These are phyloP conservation scores for Atherinomorus stipes DNA, from an alignment of 2,113 vertebrate species.

Conservation along the genomic window DNA sequence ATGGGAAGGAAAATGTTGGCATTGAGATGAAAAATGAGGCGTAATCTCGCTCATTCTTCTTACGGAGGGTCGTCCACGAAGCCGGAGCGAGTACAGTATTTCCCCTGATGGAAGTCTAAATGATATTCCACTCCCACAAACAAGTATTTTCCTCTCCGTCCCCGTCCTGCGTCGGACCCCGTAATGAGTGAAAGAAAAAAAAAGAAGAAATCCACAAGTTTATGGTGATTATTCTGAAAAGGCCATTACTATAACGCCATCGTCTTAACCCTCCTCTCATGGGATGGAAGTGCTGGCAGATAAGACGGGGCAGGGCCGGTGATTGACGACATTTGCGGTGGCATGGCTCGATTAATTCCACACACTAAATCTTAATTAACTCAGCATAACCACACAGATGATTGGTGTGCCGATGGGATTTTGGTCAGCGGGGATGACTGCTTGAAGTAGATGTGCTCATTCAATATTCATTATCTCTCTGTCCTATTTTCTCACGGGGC, in stretches of 20 bases:
- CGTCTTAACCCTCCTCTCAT: background rate
- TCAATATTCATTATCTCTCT: constrained; percentile 71
- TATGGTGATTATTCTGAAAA: constrained; percentile 5
- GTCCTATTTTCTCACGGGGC: constrained; percentile 55
- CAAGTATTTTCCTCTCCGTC: background rate
- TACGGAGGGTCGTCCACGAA: constrained; percentile 62
- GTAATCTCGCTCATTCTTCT: constrained; percentile 74
- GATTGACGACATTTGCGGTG: constrained; percentile 55
- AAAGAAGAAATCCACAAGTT: background rate
- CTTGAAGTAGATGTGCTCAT: constrained; percentile 70
- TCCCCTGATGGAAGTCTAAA: constrained; percentile 62
- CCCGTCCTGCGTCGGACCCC: background rate
- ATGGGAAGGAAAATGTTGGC: constrained; percentile 72
- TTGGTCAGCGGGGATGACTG: constrained; percentile 70
- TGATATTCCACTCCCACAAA: constrained; percentile 58
- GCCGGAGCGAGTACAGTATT: constrained; percentile 61
- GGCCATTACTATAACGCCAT: constrained; percentile 15
- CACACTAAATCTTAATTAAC: constrained; percentile 74
- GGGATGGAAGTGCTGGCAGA: constrained; percentile 5
- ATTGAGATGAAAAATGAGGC: constrained; percentile 75
- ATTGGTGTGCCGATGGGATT: constrained; percentile 67
- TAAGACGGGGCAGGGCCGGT: constrained; percentile 33
- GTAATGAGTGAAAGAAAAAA: background rate
- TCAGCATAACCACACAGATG: constrained; percentile 64
- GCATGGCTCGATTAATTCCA: constrained; percentile 63